A percentile compares a stretch with the other conserved stretches of the same genome.
These are phyloP conservation scores for Ips typographus DNA, from an alignment of 1,140 invertebrate species.

Conservation along the genomic window DNA sequence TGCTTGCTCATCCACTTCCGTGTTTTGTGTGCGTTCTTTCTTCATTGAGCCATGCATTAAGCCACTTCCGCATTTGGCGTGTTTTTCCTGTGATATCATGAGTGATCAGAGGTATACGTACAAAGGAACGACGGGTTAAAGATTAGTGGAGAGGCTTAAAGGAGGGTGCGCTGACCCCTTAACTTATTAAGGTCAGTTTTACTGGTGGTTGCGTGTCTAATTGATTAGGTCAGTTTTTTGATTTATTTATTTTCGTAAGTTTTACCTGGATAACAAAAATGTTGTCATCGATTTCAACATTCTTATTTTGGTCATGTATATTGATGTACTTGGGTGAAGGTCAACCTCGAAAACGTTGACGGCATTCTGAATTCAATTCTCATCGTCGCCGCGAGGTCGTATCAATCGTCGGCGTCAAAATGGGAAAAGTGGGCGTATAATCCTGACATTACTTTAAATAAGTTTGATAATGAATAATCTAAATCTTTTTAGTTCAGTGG, in stretches of 20 bases:
- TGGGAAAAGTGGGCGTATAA: constrained; percentile 7
- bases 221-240: no score
- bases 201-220: no score
- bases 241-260: no score
- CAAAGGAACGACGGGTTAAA: constrained; percentile 4
- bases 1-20: not conserved
- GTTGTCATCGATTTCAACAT: no score
- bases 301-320: no score
- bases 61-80: not conserved
- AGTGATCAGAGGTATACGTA: not conserved
- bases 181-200: no score
- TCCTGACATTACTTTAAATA: not conserved
- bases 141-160: not conserved
- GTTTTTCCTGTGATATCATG: not conserved
- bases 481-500: not conserved
- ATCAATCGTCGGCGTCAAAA: constrained; percentile 3
- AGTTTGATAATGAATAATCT: not conserved
- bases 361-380: constrained; percentile 1
- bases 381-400: constrained; percentile 5
- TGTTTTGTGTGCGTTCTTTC: constrained; percentile 1
- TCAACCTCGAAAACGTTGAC: not conserved
- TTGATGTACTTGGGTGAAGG: not conserved
- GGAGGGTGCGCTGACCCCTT: constrained; percentile 1
- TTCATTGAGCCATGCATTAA: not conserved
- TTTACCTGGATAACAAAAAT: no score